Evolutionary conservation across 2,113 vertebrate genomes (phyloP).

Genomic region (Isurus oxyrinchus): DNA sequence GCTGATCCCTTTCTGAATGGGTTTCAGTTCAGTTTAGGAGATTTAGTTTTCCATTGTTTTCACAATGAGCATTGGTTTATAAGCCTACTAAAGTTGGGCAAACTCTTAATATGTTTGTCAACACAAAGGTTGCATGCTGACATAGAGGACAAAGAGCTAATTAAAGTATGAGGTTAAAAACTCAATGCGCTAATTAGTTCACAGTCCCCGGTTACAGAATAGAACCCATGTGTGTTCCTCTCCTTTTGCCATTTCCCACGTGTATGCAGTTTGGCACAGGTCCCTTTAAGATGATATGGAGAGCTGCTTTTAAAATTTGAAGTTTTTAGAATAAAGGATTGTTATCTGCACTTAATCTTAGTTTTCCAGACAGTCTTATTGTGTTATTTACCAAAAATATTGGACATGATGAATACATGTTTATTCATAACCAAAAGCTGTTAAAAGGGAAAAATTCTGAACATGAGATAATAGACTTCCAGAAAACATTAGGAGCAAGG

Average conservation of each 20-base stretch:
- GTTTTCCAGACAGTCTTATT: neutral
- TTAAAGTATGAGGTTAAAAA: constrained; percentile 28
- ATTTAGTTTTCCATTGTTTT: constrained; percentile 35
- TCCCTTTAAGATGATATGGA: neutral
- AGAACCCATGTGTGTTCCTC: constrained; percentile 31
- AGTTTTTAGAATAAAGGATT: neutral
- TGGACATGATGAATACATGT: neutral
- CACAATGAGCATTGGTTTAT: constrained; percentile 11
- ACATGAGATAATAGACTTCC: neutral
- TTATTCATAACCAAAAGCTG: neutral
- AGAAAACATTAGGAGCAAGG: neutral
- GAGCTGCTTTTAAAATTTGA: neutral
- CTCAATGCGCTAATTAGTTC: constrained; percentile 29
- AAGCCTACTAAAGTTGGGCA: constrained; percentile 23
- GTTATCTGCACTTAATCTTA: neutral
- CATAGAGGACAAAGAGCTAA: constrained; percentile 20
- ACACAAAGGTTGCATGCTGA: constrained; percentile 24
- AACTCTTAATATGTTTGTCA: constrained; percentile 26
- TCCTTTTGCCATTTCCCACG: neutral
- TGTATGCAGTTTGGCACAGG: neutral
- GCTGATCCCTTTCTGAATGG: constrained; percentile 29
- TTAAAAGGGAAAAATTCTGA: neutral
- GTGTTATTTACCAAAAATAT: neutral
- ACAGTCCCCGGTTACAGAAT: neutral
- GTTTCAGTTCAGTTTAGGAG: constrained; percentile 1